A percentile compares a stretch with the other conserved stretches of the same genome.
phyloP scores from a whole-genome alignment of 2,888 invertebrate genomes.

The Drosophila robusta region DNA sequence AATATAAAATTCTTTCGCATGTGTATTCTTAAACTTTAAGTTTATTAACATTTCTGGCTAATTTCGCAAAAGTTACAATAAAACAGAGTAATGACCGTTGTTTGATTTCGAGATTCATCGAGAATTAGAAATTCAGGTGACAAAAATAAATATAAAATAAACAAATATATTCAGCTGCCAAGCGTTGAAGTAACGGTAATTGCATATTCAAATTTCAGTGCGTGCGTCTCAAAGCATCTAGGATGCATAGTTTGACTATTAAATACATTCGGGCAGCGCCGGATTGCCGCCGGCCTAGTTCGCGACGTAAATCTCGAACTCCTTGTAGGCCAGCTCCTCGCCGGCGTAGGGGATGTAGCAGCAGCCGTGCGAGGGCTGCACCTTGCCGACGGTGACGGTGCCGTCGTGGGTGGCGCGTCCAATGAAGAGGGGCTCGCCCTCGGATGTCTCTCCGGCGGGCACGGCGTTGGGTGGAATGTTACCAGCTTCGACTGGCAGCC shows the following conservation, averaged over 20 bases:
- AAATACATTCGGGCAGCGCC: constrained; percentile 28
- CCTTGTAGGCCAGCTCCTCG: constrained; percentile 91
- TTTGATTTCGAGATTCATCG: constrained; percentile 39
- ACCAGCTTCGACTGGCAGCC: constrained; percentile 88
- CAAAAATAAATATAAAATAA: constrained; percentile 25
- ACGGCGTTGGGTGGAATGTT: constrained; percentile 91
- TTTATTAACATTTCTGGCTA: constrained; percentile 44
- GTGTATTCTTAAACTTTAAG: constrained; percentile 26
- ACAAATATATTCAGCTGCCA: constrained; percentile 29
- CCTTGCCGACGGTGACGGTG: constrained; percentile 91
- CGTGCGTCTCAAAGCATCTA: constrained; percentile 45
- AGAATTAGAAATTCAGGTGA: constrained; percentile 17
- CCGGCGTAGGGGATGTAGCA: constrained; percentile 94
- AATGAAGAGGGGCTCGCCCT: constrained; percentile 92
- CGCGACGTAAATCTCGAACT: constrained; percentile 90
- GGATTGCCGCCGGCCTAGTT: constrained; percentile 54
- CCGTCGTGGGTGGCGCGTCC: constrained; percentile 92
- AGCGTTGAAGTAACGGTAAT: constrained; percentile 21
- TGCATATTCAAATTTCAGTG: constrained; percentile 40
- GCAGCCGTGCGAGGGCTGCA: constrained; percentile 92
- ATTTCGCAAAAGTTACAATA: constrained; percentile 37
- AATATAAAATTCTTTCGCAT: not conserved
- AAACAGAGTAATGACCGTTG: constrained; percentile 14
- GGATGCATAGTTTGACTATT: constrained; percentile 41
- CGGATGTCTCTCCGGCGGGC: constrained; percentile 90